Evolutionary conservation across 2,797 vertebrate species (phyloP).

Genomic region (Triplophysa bombifrons): DNA sequence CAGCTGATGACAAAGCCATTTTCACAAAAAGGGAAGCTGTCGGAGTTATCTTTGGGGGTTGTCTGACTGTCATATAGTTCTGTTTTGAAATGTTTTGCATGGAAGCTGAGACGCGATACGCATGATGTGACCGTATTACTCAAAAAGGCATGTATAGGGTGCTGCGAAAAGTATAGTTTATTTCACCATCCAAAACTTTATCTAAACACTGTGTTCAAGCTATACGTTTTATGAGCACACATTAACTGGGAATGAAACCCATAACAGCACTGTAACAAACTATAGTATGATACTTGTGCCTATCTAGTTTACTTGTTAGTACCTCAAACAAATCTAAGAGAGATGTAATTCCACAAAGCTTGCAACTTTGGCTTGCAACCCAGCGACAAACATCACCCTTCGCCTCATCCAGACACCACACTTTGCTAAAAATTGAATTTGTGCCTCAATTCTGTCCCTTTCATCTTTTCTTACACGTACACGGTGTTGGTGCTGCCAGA

Average conservation of each 20-base stretch:
- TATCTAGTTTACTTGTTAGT: background rate
- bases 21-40: constrained; percentile 7
- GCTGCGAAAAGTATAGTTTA: too few species aligned
- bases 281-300: background rate
- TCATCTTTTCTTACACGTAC: constrained; percentile 48
- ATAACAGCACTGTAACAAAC: background rate
- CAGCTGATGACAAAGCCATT: constrained; percentile 17
- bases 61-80: background rate
- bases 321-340: background rate
- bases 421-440: constrained; percentile 3
- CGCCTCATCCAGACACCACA: background rate
- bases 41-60: background rate
- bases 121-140: background rate
- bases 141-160: background rate
- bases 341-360: background rate
- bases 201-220: background rate
- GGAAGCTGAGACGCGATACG: background rate
- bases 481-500: constrained; percentile 61
- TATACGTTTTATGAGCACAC: too few species aligned
- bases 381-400: background rate
- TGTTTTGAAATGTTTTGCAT: constrained; percentile 12
- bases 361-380: background rate
- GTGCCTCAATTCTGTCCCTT: constrained; percentile 37
- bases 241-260: too few species aligned
- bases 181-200: too few species aligned